phyloP scores from a whole-genome alignment of 2,888 invertebrate species.

The Tetheella fluctuosa region DNA sequence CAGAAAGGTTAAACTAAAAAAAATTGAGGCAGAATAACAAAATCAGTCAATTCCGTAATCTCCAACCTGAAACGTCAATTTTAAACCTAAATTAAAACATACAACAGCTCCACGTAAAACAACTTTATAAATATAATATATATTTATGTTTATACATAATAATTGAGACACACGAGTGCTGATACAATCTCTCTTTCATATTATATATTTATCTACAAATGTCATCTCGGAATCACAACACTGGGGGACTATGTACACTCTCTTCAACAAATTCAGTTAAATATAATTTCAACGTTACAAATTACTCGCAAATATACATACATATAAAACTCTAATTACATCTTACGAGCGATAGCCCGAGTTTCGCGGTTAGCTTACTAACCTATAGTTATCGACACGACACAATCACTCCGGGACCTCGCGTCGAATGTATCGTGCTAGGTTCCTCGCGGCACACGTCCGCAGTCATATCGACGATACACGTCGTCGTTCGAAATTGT shows the following conservation, averaged over 20 bases:
- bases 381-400: background rate
- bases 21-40: slow-evolving; percentile 62
- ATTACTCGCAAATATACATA: slow-evolving; percentile 74
- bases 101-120: slow-evolving; percentile 50
- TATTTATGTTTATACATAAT: slow-evolving; percentile 48
- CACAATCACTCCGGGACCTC: background rate
- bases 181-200: slow-evolving; percentile 26
- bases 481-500: background rate
- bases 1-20: slow-evolving; percentile 40
- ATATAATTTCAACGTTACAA: slow-evolving; percentile 47
- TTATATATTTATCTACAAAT: slow-evolving; percentile 35
- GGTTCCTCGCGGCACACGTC: background rate
- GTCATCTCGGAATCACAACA: slow-evolving; percentile 73
- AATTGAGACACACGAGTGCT: slow-evolving; percentile 46
- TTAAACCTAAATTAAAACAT: slow-evolving; percentile 50
- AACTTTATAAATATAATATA: slow-evolving; percentile 25
- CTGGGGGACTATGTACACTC: slow-evolving; percentile 74
- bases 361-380: slow-evolving; percentile 13
- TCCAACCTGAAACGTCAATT: slow-evolving; percentile 37
- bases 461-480: background rate
- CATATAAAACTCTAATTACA: slow-evolving; percentile 60
- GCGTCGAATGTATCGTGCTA: slow-evolving; percentile 6
- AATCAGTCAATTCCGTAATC: slow-evolving; percentile 67
- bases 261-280: slow-evolving; percentile 45
- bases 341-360: slow-evolving; percentile 42